These are phyloP conservation scores for Eumaeus atala DNA, from an alignment of 1,140 invertebrate genomes.

Conservation along the genomic window DNA sequence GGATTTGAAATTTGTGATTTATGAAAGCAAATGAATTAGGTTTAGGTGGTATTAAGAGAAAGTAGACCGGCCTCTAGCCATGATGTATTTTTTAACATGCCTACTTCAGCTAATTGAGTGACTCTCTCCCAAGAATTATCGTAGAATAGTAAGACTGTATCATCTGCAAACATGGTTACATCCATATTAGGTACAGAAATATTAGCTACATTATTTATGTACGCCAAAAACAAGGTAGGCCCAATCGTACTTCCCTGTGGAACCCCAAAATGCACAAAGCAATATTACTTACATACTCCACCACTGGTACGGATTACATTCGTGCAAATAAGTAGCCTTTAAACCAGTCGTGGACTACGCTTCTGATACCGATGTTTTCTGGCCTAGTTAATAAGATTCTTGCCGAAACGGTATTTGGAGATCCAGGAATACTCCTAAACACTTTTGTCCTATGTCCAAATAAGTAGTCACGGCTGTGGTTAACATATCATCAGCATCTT, in stretches of 20 bases:
- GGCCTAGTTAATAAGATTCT: neutral
- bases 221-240: neutral
- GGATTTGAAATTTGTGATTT: too few species aligned
- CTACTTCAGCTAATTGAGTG: too few species aligned
- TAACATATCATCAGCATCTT: neutral
- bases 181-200: too few species aligned
- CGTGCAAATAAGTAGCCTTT: neutral
- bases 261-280: neutral
- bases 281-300: neutral
- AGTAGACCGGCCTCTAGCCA: too few species aligned
- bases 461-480: neutral
- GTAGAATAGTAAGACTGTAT: too few species aligned
- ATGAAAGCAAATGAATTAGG: too few species aligned
- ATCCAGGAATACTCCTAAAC: too few species aligned
- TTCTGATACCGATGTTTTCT: neutral
- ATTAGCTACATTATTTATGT: neutral
- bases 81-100: too few species aligned
- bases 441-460: too few species aligned
- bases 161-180: too few species aligned
- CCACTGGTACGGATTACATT: neutral
- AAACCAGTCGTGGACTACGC: neutral
- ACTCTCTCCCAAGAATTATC: too few species aligned
- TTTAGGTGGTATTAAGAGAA: too few species aligned
- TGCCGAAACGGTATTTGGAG: neutral
- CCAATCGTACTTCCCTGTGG: constrained; percentile 4